Percentiles rank a stretch among this genome's conserved stretches.
phyloP scores from a whole-genome alignment of 35 echinoderm and acorn worm species.

The Chiridota heheva region DNA sequence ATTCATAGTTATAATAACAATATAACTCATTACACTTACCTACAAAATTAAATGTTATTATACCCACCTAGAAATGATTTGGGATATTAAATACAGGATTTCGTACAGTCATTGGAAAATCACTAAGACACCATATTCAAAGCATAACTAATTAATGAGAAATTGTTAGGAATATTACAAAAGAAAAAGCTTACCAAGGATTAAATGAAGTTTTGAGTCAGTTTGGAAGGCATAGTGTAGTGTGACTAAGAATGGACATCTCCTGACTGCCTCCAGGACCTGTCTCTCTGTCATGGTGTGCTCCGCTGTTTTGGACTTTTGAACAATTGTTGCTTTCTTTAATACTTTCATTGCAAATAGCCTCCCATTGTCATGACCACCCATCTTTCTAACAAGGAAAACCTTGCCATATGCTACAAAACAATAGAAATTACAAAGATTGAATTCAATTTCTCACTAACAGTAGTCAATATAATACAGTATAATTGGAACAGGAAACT shows the following conservation, averaged over 20 bases:
- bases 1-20: no score
- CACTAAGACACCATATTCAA: no score
- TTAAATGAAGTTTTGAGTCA: slow-evolving; percentile 94
- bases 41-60: no score
- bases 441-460: no score
- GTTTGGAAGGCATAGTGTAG: slow-evolving; percentile 99
- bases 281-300: slow-evolving; percentile 97
- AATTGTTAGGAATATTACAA: not conserved
- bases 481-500: no score
- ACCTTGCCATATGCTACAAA: slow-evolving; percentile 97
- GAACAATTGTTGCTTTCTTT: slow-evolving; percentile 99
- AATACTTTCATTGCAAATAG: slow-evolving; percentile 99
- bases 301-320: slow-evolving; percentile 98
- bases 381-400: slow-evolving; percentile 89
- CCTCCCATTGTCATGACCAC: slow-evolving; percentile 70
- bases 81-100: no score
- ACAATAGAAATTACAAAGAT: no score
- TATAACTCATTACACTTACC: no score
- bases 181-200: slow-evolving; percentile 58
- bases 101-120: no score
- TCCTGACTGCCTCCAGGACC: slow-evolving; percentile 84
- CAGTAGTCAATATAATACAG: no score
- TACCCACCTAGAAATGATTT: no score
- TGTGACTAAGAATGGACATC: slow-evolving; percentile 86
- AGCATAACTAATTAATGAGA: not conserved